phyloP scores from a whole-genome alignment of 2,113 vertebrate genomes.

The Antidorcas marsupialis region DNA sequence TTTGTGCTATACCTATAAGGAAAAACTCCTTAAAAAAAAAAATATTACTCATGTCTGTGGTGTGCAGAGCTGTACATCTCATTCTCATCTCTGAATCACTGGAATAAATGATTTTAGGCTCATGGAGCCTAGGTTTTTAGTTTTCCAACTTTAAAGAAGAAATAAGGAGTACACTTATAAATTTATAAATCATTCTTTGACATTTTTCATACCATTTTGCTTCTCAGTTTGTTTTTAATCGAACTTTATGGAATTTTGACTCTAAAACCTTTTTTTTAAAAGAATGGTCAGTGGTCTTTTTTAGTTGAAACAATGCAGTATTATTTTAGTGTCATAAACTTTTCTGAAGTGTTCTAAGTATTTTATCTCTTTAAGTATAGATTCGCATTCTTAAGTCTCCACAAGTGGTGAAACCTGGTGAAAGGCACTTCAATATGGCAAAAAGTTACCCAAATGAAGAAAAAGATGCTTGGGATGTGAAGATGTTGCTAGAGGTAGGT shows the following conservation, averaged over 20 bases:
- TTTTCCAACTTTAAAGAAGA: neutral
- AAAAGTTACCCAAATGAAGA: conserved; percentile 82
- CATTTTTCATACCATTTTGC: neutral
- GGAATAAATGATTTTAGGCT: neutral
- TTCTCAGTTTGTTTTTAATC: conserved; percentile 10
- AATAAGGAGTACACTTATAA: neutral
- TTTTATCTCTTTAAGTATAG: conserved; percentile 80
- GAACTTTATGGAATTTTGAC: neutral
- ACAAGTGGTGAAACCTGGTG: conserved; percentile 64
- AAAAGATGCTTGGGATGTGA: conserved; percentile 96
- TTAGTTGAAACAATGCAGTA: neutral
- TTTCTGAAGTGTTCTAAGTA: conserved; percentile 45
- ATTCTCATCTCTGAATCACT: neutral
- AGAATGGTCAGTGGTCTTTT: neutral
- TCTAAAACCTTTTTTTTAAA: neutral
- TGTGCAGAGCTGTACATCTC: neutral
- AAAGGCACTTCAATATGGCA: conserved; percentile 93
- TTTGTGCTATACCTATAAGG: neutral
- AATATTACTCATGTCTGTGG: neutral
- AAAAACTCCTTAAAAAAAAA: neutral
- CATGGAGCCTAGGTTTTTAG: neutral
- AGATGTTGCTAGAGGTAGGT: conserved; percentile 92
- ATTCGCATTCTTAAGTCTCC: conserved; percentile 95
- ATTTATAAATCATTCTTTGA: neutral
- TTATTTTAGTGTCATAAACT: neutral